A percentile compares a stretch with the other conserved stretches of the same genome.
These are phyloP conservation scores for Melanaphis sacchari DNA, from an alignment of 1,140 invertebrate genomes.

Conservation along the genomic window DNA sequence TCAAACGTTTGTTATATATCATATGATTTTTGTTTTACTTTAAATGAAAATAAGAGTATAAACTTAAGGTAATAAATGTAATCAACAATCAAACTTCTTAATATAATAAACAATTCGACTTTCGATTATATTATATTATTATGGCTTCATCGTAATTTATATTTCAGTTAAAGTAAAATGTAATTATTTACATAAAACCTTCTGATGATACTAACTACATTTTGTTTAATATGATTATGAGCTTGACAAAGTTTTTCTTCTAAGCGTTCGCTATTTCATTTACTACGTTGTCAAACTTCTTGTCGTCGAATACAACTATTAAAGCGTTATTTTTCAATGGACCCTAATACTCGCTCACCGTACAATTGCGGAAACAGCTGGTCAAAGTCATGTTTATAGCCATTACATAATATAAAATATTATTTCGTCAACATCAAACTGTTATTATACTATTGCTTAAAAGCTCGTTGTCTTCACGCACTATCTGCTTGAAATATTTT, in stretches of 20 bases:
- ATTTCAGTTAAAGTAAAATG: background rate
- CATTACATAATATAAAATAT: background rate
- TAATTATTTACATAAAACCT: background rate
- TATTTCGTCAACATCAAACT: background rate
- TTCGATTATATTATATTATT: background rate
- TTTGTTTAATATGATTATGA: background rate
- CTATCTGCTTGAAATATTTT: background rate
- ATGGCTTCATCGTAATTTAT: background rate
- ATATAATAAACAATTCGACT: background rate
- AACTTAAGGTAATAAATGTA: background rate
- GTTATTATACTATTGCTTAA: background rate
- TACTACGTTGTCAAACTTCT: background rate
- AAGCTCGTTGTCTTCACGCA: background rate
- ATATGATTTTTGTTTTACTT: too few relatives aligned
- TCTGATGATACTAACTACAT: background rate
- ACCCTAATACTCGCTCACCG: background rate
- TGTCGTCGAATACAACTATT: background rate
- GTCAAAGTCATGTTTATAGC: background rate
- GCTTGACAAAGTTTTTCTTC: background rate
- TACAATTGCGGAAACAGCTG: background rate
- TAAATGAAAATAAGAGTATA: too few relatives aligned
- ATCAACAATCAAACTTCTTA: background rate
- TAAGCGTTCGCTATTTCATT: background rate
- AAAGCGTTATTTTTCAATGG: background rate
- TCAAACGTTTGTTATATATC: too few relatives aligned